Percentiles rank a stretch among this genome's conserved stretches.
Evolutionary conservation across 2,888 invertebrate genomes (phyloP).

Genomic region (Protonemura montana): DNA sequence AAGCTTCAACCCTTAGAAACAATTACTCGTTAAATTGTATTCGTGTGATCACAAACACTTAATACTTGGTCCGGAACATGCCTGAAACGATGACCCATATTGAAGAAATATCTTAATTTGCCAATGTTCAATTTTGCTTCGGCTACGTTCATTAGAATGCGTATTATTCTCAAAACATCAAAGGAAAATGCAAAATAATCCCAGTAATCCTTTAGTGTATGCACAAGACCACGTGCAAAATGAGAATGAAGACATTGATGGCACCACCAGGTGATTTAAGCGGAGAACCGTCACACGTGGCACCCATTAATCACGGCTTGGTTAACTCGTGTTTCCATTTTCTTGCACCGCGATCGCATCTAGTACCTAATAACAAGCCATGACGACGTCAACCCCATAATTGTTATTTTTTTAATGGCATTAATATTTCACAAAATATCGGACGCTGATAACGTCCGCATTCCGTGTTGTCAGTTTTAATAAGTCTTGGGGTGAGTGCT

Average conservation of each 20-base stretch:
- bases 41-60: not conserved
- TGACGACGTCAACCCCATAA: not conserved
- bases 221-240: not conserved
- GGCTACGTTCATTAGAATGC: not conserved
- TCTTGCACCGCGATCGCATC: not conserved
- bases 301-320: not conserved
- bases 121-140: not conserved
- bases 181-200: not conserved
- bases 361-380: not conserved
- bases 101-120: not conserved
- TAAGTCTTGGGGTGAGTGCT: not conserved
- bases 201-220: not conserved
- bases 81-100: not conserved
- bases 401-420: conserved; percentile 24
- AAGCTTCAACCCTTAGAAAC: conserved; percentile 22
- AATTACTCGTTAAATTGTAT: not conserved
- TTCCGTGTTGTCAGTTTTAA: conserved; percentile 29
- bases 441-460: not conserved
- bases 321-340: not conserved
- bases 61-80: not conserved
- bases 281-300: not conserved
- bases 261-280: not conserved
- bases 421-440: conserved; percentile 27
- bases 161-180: not conserved
- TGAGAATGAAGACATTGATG: not conserved